These are phyloP conservation scores for Sycophila texana DNA, from an alignment of 2,888 invertebrate species.

Conservation along the genomic window DNA sequence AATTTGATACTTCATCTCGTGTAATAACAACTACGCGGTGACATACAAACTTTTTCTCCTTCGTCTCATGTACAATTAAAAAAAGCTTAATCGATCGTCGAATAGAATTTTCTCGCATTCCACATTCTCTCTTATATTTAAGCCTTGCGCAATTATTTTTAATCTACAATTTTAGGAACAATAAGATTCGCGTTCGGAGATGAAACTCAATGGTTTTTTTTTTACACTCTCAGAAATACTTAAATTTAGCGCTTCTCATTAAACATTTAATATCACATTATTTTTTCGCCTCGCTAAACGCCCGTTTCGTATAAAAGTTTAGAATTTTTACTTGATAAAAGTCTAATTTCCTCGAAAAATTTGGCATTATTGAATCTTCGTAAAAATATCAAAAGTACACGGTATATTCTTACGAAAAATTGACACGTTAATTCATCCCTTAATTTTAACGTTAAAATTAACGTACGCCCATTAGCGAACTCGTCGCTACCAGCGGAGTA, in stretches of 20 bases:
- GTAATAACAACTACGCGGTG: constrained; percentile 2
- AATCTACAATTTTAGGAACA: constrained; percentile 61
- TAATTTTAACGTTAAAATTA: neutral
- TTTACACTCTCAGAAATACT: neutral
- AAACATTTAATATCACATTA: constrained; percentile 6
- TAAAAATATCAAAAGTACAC: neutral
- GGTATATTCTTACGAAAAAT: neutral
- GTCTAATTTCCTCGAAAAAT: neutral
- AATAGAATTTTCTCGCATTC: constrained; percentile 17
- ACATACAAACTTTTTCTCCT: constrained; percentile 10
- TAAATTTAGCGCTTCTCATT: neutral
- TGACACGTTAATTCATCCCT: neutral
- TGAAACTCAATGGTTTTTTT: constrained; percentile 6
- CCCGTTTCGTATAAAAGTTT: no score
- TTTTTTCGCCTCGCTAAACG: neutral
- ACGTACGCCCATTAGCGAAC: neutral
- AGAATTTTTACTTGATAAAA: no score
- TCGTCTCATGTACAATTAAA: constrained; percentile 4
- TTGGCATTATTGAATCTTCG: neutral
- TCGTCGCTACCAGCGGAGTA: neutral
- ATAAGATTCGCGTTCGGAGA: constrained; percentile 51
- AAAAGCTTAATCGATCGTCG: neutral
- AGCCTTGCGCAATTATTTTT: constrained; percentile 36
- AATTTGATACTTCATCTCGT: neutral
- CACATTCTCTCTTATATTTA: constrained; percentile 23